phyloP scores from a whole-genome alignment of 2,888 invertebrate genomes.

The Erebia aethiops region DNA sequence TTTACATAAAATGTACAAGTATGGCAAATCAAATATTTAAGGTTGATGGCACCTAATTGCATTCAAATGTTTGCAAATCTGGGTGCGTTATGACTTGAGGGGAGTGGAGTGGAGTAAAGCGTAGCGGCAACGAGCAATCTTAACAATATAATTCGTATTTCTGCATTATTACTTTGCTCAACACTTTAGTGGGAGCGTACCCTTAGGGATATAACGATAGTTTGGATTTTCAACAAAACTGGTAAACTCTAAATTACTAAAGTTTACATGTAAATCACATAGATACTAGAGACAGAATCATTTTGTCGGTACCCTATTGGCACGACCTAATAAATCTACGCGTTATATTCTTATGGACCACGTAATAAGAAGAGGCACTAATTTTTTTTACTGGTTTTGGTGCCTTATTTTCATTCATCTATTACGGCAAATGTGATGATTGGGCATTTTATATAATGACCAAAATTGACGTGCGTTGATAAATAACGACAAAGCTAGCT shows the following conservation, averaged over 20 bases:
- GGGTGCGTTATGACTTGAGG: too few species aligned
- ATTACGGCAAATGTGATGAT: neutral
- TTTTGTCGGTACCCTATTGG: neutral
- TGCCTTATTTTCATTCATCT: neutral
- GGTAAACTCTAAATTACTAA: neutral
- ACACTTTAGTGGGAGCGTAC: too few species aligned
- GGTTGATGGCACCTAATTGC: too few species aligned
- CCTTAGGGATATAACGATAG: too few species aligned
- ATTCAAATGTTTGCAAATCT: too few species aligned
- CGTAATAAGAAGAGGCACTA: slow-evolving; percentile 47
- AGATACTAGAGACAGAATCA: slow-evolving; percentile 5
- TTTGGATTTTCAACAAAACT: neutral
- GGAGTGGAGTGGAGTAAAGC: too few species aligned
- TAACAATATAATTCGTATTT: too few species aligned
- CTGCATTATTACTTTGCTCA: too few species aligned
- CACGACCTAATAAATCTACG: neutral
- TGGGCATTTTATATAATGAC: neutral
- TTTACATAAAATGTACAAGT: too few species aligned
- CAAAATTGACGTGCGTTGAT: neutral
- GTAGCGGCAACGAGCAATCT: too few species aligned
- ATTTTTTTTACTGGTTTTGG: slow-evolving; percentile 38
- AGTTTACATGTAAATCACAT: neutral
- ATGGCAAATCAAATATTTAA: too few species aligned
- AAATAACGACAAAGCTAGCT: neutral
- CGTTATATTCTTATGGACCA: slow-evolving; percentile 11